Conservation (phyloP, 1,140 invertebrate genomes). For the Chrysomallon squamiferum region DNA sequence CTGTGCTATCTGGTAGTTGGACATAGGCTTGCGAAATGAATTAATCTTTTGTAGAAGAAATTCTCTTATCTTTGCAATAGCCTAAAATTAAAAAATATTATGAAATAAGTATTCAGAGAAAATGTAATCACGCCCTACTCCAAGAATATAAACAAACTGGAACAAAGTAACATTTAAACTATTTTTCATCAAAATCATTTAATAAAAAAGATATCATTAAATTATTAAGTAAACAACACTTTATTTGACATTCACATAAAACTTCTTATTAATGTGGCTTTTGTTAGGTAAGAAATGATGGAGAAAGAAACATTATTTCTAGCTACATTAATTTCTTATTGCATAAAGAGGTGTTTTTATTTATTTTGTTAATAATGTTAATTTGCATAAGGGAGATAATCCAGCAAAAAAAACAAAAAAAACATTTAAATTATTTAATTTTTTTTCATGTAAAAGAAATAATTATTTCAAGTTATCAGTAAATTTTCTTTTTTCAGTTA, state of each 20-base stretch:
- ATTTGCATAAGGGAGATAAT: too few relatives aligned
- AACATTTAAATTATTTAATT: too few relatives aligned
- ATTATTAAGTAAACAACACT: neutral
- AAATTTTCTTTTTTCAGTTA: too few relatives aligned
- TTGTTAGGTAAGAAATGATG: too few relatives aligned
- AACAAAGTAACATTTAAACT: neutral
- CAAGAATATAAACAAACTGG: neutral
- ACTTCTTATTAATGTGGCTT: neutral
- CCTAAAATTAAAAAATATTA: slow-evolving; percentile 64
- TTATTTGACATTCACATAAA: neutral
- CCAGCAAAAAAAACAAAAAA: too few relatives aligned
- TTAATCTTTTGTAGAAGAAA: slow-evolving; percentile 96
- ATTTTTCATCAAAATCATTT: neutral
- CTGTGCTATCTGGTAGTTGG: slow-evolving; percentile 98
- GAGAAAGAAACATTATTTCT: too few relatives aligned
- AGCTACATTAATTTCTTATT: too few relatives aligned
- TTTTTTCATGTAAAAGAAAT: too few relatives aligned
- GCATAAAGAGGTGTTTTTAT: too few relatives aligned
- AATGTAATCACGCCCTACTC: too few relatives aligned
- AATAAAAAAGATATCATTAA: neutral
- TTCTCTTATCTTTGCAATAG: slow-evolving; percentile 92
- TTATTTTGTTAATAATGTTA: too few relatives aligned
- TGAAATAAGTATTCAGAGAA: neutral
- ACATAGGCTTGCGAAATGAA: slow-evolving; percentile 96
- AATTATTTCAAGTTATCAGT: too few relatives aligned